Base-by-base conservation (phyloP, 2,797 vertebrate species). In the Acanthis flammea region DNA sequence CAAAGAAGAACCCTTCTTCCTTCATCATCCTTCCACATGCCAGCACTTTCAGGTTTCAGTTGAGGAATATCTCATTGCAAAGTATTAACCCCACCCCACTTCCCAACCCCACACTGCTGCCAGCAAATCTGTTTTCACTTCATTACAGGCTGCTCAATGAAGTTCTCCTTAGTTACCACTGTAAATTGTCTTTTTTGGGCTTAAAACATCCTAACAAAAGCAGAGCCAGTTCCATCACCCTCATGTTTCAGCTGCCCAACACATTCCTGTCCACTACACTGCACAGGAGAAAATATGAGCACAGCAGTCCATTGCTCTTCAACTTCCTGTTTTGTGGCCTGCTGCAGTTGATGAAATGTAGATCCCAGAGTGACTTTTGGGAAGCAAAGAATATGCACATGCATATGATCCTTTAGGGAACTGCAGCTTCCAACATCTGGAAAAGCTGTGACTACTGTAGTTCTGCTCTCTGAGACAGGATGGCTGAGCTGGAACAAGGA, bases 371-470 rank as follows among this genome's bases (percentile, higher is more conserved):
- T 0, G 8, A 88, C 60, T 81, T 94, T 67, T 60, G 51, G 31
- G 51, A 93, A 94, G 39, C 41, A 50, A 85, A 42, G 37, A 68
- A 74, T 35, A 91, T 24, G 54, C 35, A 79, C 28, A 21, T 6
- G 0, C 45, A 91, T 41, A 65, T 9, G 14, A 23, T 89, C 31
- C 72, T 83, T 80, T 35, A 72, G 81, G 81, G 87, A 96, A 72
- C 66, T 1, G 8, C 41, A 88, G 86, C 54, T 92, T 77, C 81
- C 75, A 91, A 45, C 55, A 75, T 37, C 78, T 91, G 76, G 65
- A 58, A 94, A 94, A 93, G 54, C 33, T 23, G 3, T 13, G 28
- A 81, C 92, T 92, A 83, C 89, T 70, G 81, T 87, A 86, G 78
- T 68, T 83, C 31, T 83, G 68, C 41, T 85, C 51, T 50, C 65